Evolutionary conservation across 2,888 invertebrate genomes (phyloP).

Genomic region (Ormyrus pomaceus): DNA sequence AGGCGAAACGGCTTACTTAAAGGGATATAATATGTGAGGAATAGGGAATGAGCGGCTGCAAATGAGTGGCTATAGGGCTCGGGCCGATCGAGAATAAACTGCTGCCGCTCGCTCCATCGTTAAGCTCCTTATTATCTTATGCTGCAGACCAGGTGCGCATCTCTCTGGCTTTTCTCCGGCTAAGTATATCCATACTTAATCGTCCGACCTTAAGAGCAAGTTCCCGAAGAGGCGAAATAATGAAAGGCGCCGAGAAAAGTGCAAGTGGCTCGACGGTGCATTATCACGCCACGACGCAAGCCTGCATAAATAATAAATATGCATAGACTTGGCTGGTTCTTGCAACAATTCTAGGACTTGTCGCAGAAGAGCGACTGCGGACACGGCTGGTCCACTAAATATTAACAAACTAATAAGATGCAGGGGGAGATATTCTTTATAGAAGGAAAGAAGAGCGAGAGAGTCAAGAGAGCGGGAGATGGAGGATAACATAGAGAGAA

Average conservation of each 20-base stretch:
- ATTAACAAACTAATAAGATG: not conserved
- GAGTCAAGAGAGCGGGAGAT: not conserved
- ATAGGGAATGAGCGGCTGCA: slow-evolving; percentile 38
- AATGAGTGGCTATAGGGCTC: slow-evolving; percentile 41
- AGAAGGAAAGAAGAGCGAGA: not conserved
- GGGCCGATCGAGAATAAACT: slow-evolving; percentile 34
- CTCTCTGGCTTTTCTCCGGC: not conserved
- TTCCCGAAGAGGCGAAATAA: not conserved
- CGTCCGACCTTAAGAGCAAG: too few relatives aligned
- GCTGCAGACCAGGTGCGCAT: slow-evolving; percentile 36
- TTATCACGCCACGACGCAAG: slow-evolving; percentile 8
- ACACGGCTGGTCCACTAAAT: not conserved
- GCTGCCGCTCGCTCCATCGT: not conserved
- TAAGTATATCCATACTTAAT: too few relatives aligned
- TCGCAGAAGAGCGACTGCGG: not conserved
- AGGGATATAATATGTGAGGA: slow-evolving; percentile 15
- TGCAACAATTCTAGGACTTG: too few relatives aligned
- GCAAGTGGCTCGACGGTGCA: not conserved
- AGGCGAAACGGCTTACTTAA: not conserved
- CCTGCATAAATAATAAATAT: slow-evolving; percentile 18
- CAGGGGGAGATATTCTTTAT: not conserved
- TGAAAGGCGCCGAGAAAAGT: slow-evolving; percentile 30
- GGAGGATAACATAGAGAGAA: not conserved
- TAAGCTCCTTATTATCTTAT: slow-evolving; percentile 50
- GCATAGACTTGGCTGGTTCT: not conserved